Evolutionary conservation across 2,888 invertebrate species (phyloP), one percentile per base, ranked within the genome.

Genomic region (Ramazzottius varieornatus): DNA sequence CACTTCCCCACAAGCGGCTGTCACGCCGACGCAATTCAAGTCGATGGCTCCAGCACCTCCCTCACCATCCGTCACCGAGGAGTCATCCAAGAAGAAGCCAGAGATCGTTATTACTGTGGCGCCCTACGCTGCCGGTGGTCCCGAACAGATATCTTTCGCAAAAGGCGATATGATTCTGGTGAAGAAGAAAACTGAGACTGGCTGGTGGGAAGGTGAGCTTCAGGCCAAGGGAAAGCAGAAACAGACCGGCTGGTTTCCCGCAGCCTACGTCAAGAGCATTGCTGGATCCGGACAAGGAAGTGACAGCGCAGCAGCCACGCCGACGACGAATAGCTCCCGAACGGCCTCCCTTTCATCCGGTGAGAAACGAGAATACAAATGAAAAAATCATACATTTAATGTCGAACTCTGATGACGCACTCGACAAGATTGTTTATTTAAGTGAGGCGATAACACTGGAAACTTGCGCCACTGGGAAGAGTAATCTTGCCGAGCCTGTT

Each of bases 171-270:
- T 94, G 66, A 84, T 96, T 66, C 86, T 90, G 81, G 88, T 98
- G n/a, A 82, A 91, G 32, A 94, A 94, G 79, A 94, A 93, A 75
- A 90, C 91, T 0, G 86, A 88, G 71, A 88, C 88, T 64, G 98
- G 98, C 32, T 98, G 98, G 98, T 99, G 96, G 96, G 96, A 98
- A 79, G 98, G 98, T 1, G 96, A 98, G 77, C 78, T 94, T 63
- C 93, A 93, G 79, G 80, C 81, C 20, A 81, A 81, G 70, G 91
- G 93, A 0, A 83, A 88, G 71, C 88, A 88, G 74, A 79, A 88
- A 40, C 90, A 92, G 77, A 84, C 92, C 40, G 98, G 98, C 1
- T 98, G 98, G 98, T 98, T 99, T 79, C 98, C 98, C 0, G 96
- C 94, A 33, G 90, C 89, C 68, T 98, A 96, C 74, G 92, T 96